Conservation (phyloP, 1,140 invertebrate genomes). For the Antheraea pernyi region DNA sequence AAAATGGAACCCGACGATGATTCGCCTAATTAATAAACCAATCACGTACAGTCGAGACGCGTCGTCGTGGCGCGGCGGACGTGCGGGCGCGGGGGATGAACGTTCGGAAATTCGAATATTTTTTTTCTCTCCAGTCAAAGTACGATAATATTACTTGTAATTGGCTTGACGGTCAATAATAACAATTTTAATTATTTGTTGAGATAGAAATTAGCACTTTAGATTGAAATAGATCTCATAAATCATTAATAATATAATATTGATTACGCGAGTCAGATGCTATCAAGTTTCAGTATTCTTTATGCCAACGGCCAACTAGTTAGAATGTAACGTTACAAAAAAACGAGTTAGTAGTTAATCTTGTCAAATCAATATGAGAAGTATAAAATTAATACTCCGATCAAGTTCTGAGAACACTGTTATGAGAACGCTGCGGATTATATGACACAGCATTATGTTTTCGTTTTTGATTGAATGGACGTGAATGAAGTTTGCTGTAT, state of each 20-base stretch:
- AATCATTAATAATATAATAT: slow-evolving; percentile 41
- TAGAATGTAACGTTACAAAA: slow-evolving; percentile 32
- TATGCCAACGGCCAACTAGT: slow-evolving; percentile 22
- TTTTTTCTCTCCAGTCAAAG: slow-evolving; percentile 72
- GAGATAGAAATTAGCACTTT: slow-evolving; percentile 32
- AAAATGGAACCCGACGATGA: slow-evolving; percentile 78
- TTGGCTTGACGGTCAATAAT: slow-evolving; percentile 66
- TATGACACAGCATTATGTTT: slow-evolving; percentile 47
- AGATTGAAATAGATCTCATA: slow-evolving; percentile 29
- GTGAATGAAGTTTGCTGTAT: slow-evolving; percentile 42
- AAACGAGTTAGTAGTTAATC: slow-evolving; percentile 32
- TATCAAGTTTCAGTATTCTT: slow-evolving; percentile 26
- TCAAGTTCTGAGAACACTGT: slow-evolving; percentile 41
- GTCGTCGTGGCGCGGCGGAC: slow-evolving; percentile 74
- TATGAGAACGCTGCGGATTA: slow-evolving; percentile 39
- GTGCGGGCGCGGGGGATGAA: slow-evolving; percentile 76
- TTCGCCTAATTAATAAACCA: slow-evolving; percentile 79
- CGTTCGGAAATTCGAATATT: slow-evolving; percentile 76
- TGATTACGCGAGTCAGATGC: slow-evolving; percentile 34
- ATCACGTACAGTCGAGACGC: slow-evolving; percentile 77
- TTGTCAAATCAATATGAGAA: slow-evolving; percentile 41
- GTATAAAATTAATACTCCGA: slow-evolving; percentile 43
- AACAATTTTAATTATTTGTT: slow-evolving; percentile 41
- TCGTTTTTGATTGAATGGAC: slow-evolving; percentile 46
- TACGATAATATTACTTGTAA: slow-evolving; percentile 73